Base-by-base conservation (phyloP, 2,888 invertebrate species). In the Liopterus haemorrhoidalis region DNA sequence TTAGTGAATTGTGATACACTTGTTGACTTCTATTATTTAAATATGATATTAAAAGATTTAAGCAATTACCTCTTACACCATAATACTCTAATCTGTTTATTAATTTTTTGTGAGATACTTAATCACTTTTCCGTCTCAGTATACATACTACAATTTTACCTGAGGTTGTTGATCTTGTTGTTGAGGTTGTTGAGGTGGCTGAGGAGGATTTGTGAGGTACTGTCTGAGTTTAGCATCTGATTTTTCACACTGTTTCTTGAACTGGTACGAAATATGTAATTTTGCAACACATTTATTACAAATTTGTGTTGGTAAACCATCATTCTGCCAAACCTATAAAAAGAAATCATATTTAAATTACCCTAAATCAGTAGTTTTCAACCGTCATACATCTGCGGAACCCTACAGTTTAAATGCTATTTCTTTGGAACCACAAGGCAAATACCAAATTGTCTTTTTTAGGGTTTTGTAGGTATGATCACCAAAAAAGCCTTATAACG, bases 201-300 rank as follows among this genome's bases (percentile, higher is more conserved):
- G 50, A 12, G 51, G 38, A 41, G 51, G 48, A 36, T 49, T 60
- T 18, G 51, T 46, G 44, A 66, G 30, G 46, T 63, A 63, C 35
- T 67, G 66, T 35, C 69, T 54, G 40, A 71, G 55, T 53, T 66
- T 68, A 4, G 64, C 60, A 56, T 71, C 70, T n/a, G 67, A 67
- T 51, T 65, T 67, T 54, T 71, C 68, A 51, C 70, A 70, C 46
- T 62, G 64, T 52, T 67, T 70, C 54, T 70, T 71, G 54, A 71
- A 70, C 49, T 70, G 69, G 54, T 65, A 70, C 1, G 69, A 64
- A 47, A 70, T 67, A 50, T 70, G 68, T 11, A 71, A 54, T 54
- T 68, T 69, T 2, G 67, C 65, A 18, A 66, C 65, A 56, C 71
- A 71, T 56, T 67, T 68, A 40, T 68, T 66, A 52, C 71, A 71